Conservation (phyloP, 2,797 vertebrate species). For the Prionace glauca region DNA sequence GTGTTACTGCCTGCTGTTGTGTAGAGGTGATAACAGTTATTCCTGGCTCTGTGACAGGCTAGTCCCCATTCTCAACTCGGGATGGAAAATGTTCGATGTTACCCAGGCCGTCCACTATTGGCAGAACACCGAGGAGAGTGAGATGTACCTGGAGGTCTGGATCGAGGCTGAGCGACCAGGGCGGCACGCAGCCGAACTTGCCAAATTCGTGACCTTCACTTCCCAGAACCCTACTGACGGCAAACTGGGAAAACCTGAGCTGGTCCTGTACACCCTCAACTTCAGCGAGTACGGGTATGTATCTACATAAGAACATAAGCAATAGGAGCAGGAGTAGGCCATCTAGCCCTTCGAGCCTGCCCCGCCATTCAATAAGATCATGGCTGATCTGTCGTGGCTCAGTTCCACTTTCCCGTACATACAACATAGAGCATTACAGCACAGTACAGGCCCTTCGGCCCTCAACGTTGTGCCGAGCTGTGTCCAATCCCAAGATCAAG, state of each 20-base stretch:
- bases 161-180: conserved; percentile 83
- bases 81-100: conserved; percentile 94
- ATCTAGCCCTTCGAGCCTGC: no score
- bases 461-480: no score
- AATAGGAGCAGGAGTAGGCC: no score
- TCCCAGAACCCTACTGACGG: conserved; percentile 71
- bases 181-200: conserved; percentile 72
- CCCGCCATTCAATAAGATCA: no score
- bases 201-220: conserved; percentile 74
- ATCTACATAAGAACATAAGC: no score
- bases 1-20: neutral
- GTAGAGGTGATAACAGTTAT: no score
- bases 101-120: conserved; percentile 89
- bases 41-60: conserved; percentile 54
- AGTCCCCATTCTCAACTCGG: conserved; percentile 74
- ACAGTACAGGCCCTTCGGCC: no score
- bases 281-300: conserved; percentile 81
- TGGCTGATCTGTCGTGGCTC: no score
- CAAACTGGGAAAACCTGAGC: conserved; percentile 74
- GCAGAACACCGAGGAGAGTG: conserved; percentile 61
- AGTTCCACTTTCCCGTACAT: no score
- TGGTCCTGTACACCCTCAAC: conserved; percentile 84
- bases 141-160: conserved; percentile 85
- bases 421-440: no score
- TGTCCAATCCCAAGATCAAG: no score